Conservation (phyloP, 2,888 invertebrate species). For the Drosophila ustulata region DNA sequence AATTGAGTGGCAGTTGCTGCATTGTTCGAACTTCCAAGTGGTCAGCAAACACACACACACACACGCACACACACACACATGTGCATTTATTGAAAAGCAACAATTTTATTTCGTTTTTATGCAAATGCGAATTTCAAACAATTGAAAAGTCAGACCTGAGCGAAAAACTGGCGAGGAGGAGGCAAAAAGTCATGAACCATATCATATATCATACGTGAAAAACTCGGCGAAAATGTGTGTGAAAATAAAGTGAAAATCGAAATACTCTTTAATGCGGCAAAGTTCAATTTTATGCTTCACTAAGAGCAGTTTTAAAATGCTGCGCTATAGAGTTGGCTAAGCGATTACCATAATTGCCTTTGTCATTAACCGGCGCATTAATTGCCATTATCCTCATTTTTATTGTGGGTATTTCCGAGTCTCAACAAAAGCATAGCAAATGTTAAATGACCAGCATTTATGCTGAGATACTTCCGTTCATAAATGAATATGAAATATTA, state of each 20-base stretch:
- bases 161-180: neutral
- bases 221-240: neutral
- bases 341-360: neutral
- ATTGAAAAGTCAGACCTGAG: conserved; percentile 63
- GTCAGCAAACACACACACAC: conserved; percentile 18
- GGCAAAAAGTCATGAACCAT: conserved; percentile 20
- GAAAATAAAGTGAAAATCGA: neutral
- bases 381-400: neutral
- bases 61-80: neutral
- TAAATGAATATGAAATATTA: too few species aligned
- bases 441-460: neutral
- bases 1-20: conserved; percentile 40
- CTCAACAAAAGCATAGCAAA: neutral
- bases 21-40: conserved; percentile 43
- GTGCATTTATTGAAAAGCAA: conserved; percentile 24
- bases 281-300: neutral
- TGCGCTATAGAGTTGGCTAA: neutral
- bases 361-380: neutral
- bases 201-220: conserved; percentile 27
- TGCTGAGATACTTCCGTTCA: too few species aligned
- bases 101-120: conserved; percentile 59
- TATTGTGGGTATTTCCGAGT: neutral
- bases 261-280: conserved; percentile 2
- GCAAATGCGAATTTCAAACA: conserved; percentile 64
- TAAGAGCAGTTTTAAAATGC: neutral